These are phyloP conservation scores for Drosophila tani DNA, from an alignment of 1,140 invertebrate species.

Conservation along the genomic window DNA sequence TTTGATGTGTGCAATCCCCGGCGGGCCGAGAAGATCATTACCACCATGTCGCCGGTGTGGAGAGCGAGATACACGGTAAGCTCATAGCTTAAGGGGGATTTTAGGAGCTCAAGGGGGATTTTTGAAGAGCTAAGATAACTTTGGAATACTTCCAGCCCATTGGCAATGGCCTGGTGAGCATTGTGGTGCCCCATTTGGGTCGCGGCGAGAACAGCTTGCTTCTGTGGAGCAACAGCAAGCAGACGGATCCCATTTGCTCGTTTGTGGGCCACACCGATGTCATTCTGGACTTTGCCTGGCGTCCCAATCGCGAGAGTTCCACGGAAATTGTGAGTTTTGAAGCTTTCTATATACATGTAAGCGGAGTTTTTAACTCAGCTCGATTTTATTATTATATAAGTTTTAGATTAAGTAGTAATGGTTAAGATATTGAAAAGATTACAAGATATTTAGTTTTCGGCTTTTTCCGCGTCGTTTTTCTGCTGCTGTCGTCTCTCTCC, in stretches of 20 bases:
- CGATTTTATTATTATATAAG: no score
- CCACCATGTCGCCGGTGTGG: slow-evolving; percentile 96
- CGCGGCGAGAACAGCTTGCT: slow-evolving; percentile 93
- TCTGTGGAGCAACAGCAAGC: slow-evolving; percentile 92
- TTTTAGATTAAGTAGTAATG: no score
- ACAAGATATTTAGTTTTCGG: no score
- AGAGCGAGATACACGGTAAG: slow-evolving; percentile 94
- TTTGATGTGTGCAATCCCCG: slow-evolving; percentile 95
- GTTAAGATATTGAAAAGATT: no score
- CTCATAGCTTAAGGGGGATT: neutral
- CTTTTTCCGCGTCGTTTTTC: no score
- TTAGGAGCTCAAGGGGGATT: neutral
- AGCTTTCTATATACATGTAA: no score
- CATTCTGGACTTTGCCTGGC: slow-evolving; percentile 97
- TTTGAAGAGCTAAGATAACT: neutral
- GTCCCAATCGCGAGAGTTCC: slow-evolving; percentile 86
- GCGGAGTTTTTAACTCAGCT: no score
- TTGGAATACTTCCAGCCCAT: slow-evolving; percentile 89
- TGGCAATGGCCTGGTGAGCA: slow-evolving; percentile 95
- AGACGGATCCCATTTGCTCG: slow-evolving; percentile 91
- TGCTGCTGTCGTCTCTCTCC: no score
- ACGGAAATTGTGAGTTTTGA: slow-evolving; percentile 66
- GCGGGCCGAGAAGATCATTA: slow-evolving; percentile 92
- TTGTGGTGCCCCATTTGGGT: slow-evolving; percentile 92
- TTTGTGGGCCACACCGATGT: slow-evolving; percentile 97